Evolutionary conservation across 2,113 vertebrate genomes (phyloP).

Genomic region (Zosterops japonicus): DNA sequence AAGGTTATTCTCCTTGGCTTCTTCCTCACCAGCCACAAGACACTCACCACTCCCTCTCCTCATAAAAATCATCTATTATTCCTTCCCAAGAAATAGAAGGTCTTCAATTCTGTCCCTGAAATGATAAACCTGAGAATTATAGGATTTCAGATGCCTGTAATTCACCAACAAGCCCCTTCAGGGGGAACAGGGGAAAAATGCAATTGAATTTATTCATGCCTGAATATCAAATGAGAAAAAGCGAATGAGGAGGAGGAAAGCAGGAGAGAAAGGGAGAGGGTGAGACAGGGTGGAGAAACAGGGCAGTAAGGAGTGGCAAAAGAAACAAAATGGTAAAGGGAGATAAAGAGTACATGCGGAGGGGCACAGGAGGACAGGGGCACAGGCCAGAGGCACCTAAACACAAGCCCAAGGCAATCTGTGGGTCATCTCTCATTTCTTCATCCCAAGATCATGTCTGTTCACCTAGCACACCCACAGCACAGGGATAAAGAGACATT

Average conservation of each 20-base stretch:
- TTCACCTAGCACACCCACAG: not conserved
- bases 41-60: not conserved
- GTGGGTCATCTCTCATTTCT: not conserved
- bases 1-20: not conserved
- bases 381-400: not conserved
- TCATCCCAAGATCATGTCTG: not conserved
- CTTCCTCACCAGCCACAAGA: not conserved
- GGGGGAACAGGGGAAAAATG: slow-evolving; percentile 58
- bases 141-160: slow-evolving; percentile 60
- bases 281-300: not conserved
- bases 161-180: slow-evolving; percentile 68
- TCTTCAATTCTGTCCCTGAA: slow-evolving; percentile 19
- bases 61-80: slow-evolving; percentile 5
- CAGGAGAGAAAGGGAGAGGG: not conserved
- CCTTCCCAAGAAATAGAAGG: not conserved
- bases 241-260: slow-evolving; percentile 46
- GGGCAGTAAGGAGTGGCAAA: not conserved
- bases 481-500: not conserved
- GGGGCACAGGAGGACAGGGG: not conserved
- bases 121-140: slow-evolving; percentile 54
- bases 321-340: not conserved
- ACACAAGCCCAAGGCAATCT: not conserved
- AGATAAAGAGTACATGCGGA: not conserved
- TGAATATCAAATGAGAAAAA: slow-evolving; percentile 68
- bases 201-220: slow-evolving; percentile 71